A percentile compares a stretch with the other conserved stretches of the same genome.
phyloP scores from a whole-genome alignment of 2,113 vertebrate species.

The Hypomesus transpacificus region DNA sequence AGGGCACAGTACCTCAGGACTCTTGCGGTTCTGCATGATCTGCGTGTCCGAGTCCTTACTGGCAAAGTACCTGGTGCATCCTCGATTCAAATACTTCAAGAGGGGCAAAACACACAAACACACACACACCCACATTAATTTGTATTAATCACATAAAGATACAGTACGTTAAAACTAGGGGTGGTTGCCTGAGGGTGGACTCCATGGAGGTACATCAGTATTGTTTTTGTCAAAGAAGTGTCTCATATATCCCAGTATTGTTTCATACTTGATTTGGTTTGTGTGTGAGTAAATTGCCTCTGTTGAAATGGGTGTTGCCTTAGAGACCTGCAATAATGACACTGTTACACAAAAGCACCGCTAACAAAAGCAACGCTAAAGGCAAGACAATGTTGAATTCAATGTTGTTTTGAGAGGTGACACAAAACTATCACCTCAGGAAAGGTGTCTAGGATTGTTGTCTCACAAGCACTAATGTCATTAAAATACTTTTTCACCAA shows the following conservation, averaged over 20 bases:
- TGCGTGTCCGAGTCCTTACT: slow-evolving; percentile 92
- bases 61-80: slow-evolving; percentile 94
- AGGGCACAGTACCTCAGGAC: slow-evolving; percentile 81
- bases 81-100: slow-evolving; percentile 92
- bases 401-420: neutral
- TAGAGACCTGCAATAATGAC: slow-evolving; percentile 40
- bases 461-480: neutral
- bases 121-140: slow-evolving; percentile 12
- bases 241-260: slow-evolving; percentile 32
- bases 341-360: slow-evolving; percentile 42
- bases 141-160: neutral
- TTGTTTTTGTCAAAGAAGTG: slow-evolving; percentile 44
- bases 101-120: slow-evolving; percentile 39
- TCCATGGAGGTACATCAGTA: slow-evolving; percentile 15
- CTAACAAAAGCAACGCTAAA: slow-evolving; percentile 6
- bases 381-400: neutral
- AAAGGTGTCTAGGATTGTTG: neutral
- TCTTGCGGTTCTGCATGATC: slow-evolving; percentile 95
- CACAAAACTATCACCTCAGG: no score
- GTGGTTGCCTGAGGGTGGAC: slow-evolving; percentile 1
- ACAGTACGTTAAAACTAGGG: no score
- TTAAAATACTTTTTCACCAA: neutral
- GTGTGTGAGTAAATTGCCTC: slow-evolving; percentile 42
- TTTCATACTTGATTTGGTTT: slow-evolving; percentile 35
- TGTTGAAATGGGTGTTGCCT: slow-evolving; percentile 51